Percentiles rank a stretch among this genome's conserved stretches.
Evolutionary conservation across 2,797 vertebrate genomes (phyloP).

Genomic region (Liasis olivaceus): DNA sequence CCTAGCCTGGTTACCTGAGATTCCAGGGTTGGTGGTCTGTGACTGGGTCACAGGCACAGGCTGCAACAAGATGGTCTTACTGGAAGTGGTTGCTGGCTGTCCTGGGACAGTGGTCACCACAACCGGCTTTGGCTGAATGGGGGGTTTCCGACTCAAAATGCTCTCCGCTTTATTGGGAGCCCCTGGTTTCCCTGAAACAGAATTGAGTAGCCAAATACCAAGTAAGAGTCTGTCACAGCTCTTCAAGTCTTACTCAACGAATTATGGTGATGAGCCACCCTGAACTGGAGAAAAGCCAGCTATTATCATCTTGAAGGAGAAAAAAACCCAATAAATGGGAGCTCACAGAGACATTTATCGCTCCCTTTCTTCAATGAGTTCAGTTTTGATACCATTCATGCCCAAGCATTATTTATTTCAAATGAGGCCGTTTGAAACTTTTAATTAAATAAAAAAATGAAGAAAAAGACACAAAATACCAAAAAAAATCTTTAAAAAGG

Average conservation of each 20-base stretch:
- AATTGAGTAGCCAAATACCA: background rate
- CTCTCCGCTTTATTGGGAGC: slow-evolving; percentile 71
- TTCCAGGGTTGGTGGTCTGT: slow-evolving; percentile 57
- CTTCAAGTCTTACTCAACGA: background rate
- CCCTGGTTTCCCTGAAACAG: slow-evolving; percentile 19
- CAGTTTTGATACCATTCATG: background rate
- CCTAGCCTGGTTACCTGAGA: slow-evolving; percentile 68
- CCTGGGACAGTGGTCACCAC: slow-evolving; percentile 75
- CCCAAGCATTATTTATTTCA: background rate
- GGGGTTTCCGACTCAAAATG: slow-evolving; percentile 78
- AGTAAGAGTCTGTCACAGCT: background rate
- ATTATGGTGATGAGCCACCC: background rate
- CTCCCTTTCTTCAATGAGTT: background rate
- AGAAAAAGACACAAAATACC: background rate
- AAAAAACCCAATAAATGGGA: background rate
- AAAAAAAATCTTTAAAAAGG: background rate
- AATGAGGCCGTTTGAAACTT: background rate
- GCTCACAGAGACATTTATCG: background rate
- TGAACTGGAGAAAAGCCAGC: background rate
- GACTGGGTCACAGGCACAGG: slow-evolving; percentile 50
- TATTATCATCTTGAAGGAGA: background rate
- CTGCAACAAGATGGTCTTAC: slow-evolving; percentile 84
- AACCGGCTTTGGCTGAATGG: slow-evolving; percentile 85
- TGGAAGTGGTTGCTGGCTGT: slow-evolving; percentile 47
- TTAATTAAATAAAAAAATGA: background rate